Base-by-base conservation (phyloP, 2,797 vertebrate genomes). In the Bradypodion ventrale region DNA sequence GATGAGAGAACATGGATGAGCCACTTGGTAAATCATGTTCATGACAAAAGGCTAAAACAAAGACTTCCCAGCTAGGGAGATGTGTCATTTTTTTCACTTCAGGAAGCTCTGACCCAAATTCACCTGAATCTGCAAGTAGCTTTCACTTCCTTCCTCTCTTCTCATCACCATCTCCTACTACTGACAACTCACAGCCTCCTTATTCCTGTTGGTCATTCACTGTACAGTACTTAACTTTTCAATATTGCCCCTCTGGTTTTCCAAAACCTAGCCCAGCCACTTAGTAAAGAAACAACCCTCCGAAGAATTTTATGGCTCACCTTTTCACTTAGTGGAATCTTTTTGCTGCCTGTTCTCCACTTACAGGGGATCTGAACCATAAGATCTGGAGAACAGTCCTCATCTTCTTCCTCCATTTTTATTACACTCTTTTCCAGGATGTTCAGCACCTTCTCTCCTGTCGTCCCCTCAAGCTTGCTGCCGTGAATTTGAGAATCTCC, bases 321-420 rank as follows among this genome's bases (percentile, higher is more conserved):
- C 93, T 94, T 91, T 82, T 80, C 90, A 89, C 92, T 89, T 92
- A 89, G 56, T 86, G n/a, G n/a, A n/a, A n/a, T n/a, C n/a, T n/a
- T n/a, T n/a, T n/a, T n/a, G n/a, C n/a, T n/a, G n/a, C n/a, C n/a
- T n/a, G 83, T 80, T 81, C 25, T 85, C 80, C 85, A 90, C 87
- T 82, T 23, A 75, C 82, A 83, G 68, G 90, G 80, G 83, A 56
- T 87, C 80, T 85, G 88, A 86, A 90, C 80, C 89, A 19, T 77
- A 89, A 85, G 44, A 78, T 82, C 78, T 79, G 87, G 89, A 87
- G 87, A 91, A 82, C 86, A 92, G 81, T 68, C 68, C 46, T 89
- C 87, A 46, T 69, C 42, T 63, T 85, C 68, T 66, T 85, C 68
- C n/a, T 74, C 21, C 7, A 68, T 75, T 85, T 83, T 46, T 87